A percentile compares a stretch with the other conserved stretches of the same genome.
Conservation (phyloP, 2,797 vertebrate species). For the Perodicticus potto region DNA sequence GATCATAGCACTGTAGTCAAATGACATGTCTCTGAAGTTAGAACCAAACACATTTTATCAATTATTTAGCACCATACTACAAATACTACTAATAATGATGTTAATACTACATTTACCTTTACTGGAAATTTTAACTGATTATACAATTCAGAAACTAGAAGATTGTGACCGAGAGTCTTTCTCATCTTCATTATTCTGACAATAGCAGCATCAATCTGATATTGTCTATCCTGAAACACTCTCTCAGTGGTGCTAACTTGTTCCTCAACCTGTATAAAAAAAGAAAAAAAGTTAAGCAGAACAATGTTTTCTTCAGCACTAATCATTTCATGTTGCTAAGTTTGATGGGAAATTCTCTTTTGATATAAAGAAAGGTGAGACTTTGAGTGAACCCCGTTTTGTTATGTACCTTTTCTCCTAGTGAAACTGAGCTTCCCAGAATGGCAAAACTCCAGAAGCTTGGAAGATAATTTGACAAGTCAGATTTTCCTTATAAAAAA, state of each 20-base stretch:
- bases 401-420: neutral
- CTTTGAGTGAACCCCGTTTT: neutral
- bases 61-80: neutral
- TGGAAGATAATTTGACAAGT: neutral
- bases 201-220: conserved; percentile 96
- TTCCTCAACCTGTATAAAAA: conserved; percentile 92
- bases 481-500: neutral
- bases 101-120: conserved; percentile 89
- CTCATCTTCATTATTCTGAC: conserved; percentile 98
- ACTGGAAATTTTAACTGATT: conserved; percentile 97
- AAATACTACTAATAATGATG: neutral
- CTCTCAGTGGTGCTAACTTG: conserved; percentile 96
- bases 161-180: conserved; percentile 95
- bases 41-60: neutral
- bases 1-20: neutral
- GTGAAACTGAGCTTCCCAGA: neutral
- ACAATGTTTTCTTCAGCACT: neutral
- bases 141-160: conserved; percentile 96
- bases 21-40: neutral
- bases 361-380: neutral
- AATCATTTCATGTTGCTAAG: neutral
- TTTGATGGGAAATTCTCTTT: neutral
- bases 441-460: neutral
- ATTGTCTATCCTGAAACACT: conserved; percentile 96
- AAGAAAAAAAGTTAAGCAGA: neutral